Base-by-base conservation (phyloP, 2,797 vertebrate species). In the Cyclura pinguis region DNA sequence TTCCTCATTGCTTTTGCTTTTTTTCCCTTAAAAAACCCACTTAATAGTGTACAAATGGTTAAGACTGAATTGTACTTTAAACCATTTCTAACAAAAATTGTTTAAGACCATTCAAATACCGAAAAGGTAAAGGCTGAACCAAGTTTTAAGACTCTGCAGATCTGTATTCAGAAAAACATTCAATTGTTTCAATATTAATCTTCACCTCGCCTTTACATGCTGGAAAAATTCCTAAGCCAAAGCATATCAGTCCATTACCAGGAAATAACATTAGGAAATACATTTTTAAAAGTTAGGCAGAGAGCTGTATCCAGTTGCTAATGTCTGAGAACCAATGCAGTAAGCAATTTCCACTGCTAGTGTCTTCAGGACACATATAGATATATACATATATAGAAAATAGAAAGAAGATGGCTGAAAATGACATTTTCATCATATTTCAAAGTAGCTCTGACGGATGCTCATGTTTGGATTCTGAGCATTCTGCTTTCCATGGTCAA, bases 21-120 rank as follows among this genome's bases (percentile, higher is more conserved):
- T 86, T 32, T 18, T 69, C 5, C 92, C 93, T 86, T 50, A 50
- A 78, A 94, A 93, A 27, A 42, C 76, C 29, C 7, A 3, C n/a
- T 91, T 18, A 64, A 32, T 62, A 85, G 91, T 76, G 90, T 94
- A 93, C 88, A 85, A 92, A 92, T 89, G 62, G 50, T 96, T 96
- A 96, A 96, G 96, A 96, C 95, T 92, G 94, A 92, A 94, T 93
- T 95, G 95, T 90, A 95, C 92, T 95, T 96, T 89, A 87, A 95
- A 69, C 24, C 90, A 90, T 88, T 86, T 42, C 67, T 89, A 95
- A 93, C 81, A 90, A 91, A 93, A 83, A 94, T 59, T 20, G 78
- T 35, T 89, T 38, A 92, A 94, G 91, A 92, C 93, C 91, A 85
- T 91, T 91, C 69, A 81, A 81, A 90, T 62, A 67, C 84, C 89